A percentile compares a stretch with the other conserved stretches of the same genome.
phyloP scores from a whole-genome alignment of 1,140 invertebrate genomes.

The honey bee (Apis mellifera) region DNA sequence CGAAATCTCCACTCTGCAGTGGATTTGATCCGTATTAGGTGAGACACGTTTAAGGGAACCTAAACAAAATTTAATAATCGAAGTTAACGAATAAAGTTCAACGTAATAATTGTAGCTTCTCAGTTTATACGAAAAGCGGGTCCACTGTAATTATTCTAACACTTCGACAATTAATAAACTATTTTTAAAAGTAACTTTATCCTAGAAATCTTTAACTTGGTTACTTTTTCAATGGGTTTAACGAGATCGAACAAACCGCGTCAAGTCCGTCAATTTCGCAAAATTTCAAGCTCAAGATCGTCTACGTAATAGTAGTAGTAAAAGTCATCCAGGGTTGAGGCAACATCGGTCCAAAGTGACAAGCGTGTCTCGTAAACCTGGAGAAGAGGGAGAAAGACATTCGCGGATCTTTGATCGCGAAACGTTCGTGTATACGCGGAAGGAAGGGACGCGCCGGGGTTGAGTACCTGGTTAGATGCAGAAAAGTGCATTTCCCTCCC shows the following conservation, averaged over 20 bases:
- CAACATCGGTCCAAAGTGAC: too few relatives aligned
- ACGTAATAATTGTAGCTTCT: too few relatives aligned
- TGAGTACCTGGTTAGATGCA: slow-evolving; percentile 50
- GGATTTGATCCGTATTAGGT: neutral
- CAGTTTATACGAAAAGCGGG: too few relatives aligned
- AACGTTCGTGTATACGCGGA: slow-evolving; percentile 14
- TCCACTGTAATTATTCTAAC: too few relatives aligned
- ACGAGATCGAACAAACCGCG: neutral
- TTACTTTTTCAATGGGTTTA: too few relatives aligned
- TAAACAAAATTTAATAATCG: too few relatives aligned
- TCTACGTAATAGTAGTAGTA: too few relatives aligned
- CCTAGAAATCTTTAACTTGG: too few relatives aligned
- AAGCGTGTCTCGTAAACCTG: slow-evolving; percentile 1
- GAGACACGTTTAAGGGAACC: neutral
- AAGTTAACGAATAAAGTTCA: too few relatives aligned
- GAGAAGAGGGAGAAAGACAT: neutral
- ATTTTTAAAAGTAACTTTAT: too few relatives aligned
- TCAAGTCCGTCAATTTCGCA: neutral
- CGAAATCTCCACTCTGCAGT: neutral
- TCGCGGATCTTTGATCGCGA: slow-evolving; percentile 42
- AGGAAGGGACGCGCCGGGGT: slow-evolving; percentile 12
- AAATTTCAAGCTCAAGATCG: neutral
- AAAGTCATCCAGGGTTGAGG: too few relatives aligned
- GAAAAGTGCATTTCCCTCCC: slow-evolving; percentile 50
- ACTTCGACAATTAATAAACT: too few relatives aligned